These are phyloP conservation scores for Drosophila sucinea DNA, from an alignment of 1,140 invertebrate species.

Conservation along the genomic window DNA sequence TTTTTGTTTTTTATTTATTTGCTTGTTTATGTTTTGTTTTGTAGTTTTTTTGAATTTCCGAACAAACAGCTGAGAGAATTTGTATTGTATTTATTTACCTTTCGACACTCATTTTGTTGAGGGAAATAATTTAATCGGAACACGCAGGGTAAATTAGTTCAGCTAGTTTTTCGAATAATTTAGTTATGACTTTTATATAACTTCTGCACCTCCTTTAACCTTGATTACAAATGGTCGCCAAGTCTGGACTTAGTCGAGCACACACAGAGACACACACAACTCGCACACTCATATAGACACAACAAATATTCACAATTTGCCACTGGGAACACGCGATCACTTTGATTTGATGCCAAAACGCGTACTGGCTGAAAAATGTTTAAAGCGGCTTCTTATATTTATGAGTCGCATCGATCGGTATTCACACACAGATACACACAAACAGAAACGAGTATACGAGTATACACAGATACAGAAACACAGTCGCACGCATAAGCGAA, in stretches of 20 bases:
- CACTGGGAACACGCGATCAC: slow-evolving; percentile 40
- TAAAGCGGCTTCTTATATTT: slow-evolving; percentile 62
- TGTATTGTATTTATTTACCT: slow-evolving; percentile 54
- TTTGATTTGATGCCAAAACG: slow-evolving; percentile 54
- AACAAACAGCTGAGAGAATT: slow-evolving; percentile 15
- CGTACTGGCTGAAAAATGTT: slow-evolving; percentile 48
- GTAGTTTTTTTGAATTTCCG: not conserved
- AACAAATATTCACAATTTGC: slow-evolving; percentile 15
- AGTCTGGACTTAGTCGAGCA: slow-evolving; percentile 45
- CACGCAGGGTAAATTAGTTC: slow-evolving; percentile 47
- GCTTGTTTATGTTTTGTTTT: slow-evolving; percentile 21
- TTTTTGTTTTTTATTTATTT: not conserved
- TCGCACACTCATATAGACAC: not conserved
- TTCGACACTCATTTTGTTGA: slow-evolving; percentile 62
- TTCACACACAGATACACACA: slow-evolving; percentile 32
- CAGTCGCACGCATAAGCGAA: not conserved
- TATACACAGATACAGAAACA: not conserved
- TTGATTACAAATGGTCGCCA: slow-evolving; percentile 34
- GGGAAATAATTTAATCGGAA: slow-evolving; percentile 43
- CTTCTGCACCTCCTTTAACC: slow-evolving; percentile 16
- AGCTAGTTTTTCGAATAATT: slow-evolving; percentile 33
- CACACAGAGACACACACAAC: slow-evolving; percentile 9
- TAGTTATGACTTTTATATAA: slow-evolving; percentile 43
- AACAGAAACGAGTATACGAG: not conserved
- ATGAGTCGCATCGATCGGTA: slow-evolving; percentile 34